Percentiles rank a stretch among this genome's conserved stretches.
These are phyloP conservation scores for Dicaeum eximium DNA, from an alignment of 2,113 vertebrate species.

Conservation along the genomic window DNA sequence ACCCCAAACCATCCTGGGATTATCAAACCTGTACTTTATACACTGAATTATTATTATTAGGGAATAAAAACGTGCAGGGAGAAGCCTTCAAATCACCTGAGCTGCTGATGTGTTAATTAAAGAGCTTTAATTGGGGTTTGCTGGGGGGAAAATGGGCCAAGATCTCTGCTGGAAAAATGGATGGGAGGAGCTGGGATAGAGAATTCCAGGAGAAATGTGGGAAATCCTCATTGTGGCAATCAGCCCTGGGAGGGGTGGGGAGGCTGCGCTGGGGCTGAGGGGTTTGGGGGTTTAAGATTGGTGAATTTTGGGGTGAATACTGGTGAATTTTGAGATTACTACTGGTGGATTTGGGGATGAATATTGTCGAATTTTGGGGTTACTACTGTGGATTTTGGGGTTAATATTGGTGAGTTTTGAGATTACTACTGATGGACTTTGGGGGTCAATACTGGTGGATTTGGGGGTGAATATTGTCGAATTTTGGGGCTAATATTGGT, in stretches of 20 bases:
- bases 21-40: not conserved
- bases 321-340: not conserved
- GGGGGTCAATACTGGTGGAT: rapidly evolving
- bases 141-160: not conserved
- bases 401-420: not conserved
- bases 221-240: too few species aligned
- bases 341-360: not conserved
- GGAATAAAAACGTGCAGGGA: not conserved
- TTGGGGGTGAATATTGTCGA: rapidly evolving
- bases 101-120: not conserved
- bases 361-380: not conserved
- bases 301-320: not conserved
- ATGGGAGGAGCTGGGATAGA: rapidly evolving
- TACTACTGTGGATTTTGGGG: not conserved
- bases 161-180: not conserved
- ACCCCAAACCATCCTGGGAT: not conserved
- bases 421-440: not conserved
- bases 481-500: not conserved
- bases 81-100: not conserved
- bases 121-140: not conserved
- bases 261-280: too few species aligned
- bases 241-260: rapidly evolving
- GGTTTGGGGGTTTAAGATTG: not conserved
- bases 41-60: not conserved
- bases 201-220: rapidly evolving